phyloP scores from a whole-genome alignment of 2,888 invertebrate species.

The Amphimallon solstitiale region DNA sequence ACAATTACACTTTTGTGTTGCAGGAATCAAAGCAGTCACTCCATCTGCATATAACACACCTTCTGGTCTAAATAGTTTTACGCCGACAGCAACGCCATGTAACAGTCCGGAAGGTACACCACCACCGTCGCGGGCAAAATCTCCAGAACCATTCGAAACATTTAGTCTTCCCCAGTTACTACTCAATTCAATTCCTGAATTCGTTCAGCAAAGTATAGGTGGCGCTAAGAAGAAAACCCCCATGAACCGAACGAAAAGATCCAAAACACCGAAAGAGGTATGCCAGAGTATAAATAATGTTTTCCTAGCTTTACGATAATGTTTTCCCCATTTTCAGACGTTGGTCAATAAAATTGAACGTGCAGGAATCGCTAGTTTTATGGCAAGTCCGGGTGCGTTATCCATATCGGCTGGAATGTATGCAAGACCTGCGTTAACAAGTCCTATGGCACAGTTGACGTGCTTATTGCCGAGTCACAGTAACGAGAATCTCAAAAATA shows the following conservation, averaged over 20 bases:
- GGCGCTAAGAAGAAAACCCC: conserved; percentile 60
- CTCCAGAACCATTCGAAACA: conserved; percentile 66
- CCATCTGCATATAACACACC: conserved; percentile 75
- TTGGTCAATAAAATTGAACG: conserved; percentile 75
- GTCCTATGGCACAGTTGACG: conserved; percentile 83
- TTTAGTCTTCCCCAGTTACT: conserved; percentile 66
- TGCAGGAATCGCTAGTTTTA: conserved; percentile 72
- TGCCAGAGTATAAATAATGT: neutral
- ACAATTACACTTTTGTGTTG: neutral
- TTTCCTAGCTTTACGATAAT: neutral
- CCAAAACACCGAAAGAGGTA: conserved; percentile 60
- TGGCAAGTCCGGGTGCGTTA: conserved; percentile 70
- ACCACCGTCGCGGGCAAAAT: conserved; percentile 66
- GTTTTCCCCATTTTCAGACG: conserved; percentile 51
- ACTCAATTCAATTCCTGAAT: conserved; percentile 73
- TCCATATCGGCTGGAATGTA: conserved; percentile 73
- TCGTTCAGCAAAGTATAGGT: conserved; percentile 71
- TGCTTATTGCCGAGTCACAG: conserved; percentile 67
- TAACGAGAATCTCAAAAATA: conserved; percentile 40
- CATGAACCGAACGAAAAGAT: conserved; percentile 59
- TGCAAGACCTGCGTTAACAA: conserved; percentile 71
- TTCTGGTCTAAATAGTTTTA: conserved; percentile 71
- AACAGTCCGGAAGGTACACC: conserved; percentile 83
- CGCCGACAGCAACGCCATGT: conserved; percentile 88
- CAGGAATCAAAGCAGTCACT: conserved; percentile 76